Percentiles rank a stretch among this genome's conserved stretches.
Evolutionary conservation across 1,140 invertebrate genomes (phyloP).

Genomic region (Ceratitis capitata): DNA sequence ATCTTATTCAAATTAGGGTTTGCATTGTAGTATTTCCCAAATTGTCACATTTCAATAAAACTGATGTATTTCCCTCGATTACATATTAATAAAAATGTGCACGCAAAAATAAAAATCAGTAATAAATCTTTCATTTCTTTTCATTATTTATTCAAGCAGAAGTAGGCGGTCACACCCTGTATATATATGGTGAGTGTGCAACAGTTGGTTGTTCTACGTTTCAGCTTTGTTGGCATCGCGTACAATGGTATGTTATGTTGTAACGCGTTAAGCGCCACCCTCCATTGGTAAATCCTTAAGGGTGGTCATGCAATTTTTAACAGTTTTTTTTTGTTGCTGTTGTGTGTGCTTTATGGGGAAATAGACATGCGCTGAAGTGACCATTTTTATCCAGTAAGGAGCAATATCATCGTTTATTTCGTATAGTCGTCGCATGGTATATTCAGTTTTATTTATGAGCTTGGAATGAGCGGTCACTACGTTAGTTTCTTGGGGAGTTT

Average conservation of each 20-base stretch:
- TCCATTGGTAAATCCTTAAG: constrained; percentile 19
- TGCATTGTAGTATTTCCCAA: not conserved
- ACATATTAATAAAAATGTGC: not conserved
- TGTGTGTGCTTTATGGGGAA: not conserved
- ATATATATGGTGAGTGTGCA: not conserved
- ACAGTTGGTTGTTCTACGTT: not conserved
- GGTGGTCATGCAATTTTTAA: not conserved
- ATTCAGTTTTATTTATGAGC: not conserved
- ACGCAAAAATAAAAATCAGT: not conserved
- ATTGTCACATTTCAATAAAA: not conserved
- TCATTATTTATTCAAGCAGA: not conserved
- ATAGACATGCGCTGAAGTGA: not conserved
- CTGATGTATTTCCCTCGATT: not conserved
- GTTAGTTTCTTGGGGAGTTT: not conserved
- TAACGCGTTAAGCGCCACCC: constrained; percentile 2
- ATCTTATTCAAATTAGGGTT: too few relatives aligned
- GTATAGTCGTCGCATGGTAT: not conserved
- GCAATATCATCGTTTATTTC: not conserved
- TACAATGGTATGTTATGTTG: not conserved
- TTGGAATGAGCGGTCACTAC: not conserved
- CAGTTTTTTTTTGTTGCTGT: not conserved
- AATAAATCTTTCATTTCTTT: not conserved
- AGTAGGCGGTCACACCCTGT: not conserved
- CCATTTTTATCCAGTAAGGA: not conserved
- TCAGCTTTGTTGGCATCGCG: not conserved